Conservation (phyloP, 1,140 invertebrate species). For the Linepithema humile region DNA sequence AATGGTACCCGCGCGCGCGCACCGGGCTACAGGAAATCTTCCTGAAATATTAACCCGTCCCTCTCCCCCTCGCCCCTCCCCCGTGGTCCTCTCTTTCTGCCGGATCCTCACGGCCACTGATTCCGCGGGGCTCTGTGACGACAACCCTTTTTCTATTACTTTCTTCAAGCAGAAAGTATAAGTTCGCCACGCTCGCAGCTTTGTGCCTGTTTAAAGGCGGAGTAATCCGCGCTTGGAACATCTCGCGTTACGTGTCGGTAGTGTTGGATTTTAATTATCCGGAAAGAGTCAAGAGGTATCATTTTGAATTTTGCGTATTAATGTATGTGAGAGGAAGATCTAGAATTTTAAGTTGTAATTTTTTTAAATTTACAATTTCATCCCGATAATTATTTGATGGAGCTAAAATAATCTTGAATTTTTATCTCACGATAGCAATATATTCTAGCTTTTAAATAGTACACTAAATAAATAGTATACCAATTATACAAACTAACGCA, state of each 20-base stretch:
- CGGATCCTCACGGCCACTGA: constrained; percentile 22
- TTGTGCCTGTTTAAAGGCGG: not conserved
- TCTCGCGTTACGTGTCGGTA: not conserved
- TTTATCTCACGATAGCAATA: not conserved
- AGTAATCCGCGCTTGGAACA: not conserved
- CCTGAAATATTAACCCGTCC: constrained; percentile 62
- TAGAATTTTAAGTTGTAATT: too few species aligned
- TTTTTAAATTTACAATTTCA: too few species aligned
- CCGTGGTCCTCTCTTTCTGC: constrained; percentile 12
- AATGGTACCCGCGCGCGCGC: constrained; percentile 56
- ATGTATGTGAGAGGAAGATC: not conserved
- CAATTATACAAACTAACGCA: not conserved
- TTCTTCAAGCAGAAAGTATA: constrained; percentile 41
- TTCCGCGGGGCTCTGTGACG: constrained; percentile 37
- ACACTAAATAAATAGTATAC: not conserved
- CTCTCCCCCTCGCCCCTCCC: not conserved
- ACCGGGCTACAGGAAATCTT: constrained; percentile 55
- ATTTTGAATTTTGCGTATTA: not conserved
- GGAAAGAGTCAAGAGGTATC: not conserved
- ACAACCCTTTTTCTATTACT: constrained; percentile 48
- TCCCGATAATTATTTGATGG: not conserved
- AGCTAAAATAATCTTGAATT: not conserved
- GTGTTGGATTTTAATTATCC: constrained; percentile 15
- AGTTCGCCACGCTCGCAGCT: constrained; percentile 19
- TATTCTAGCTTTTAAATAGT: not conserved